phyloP scores from a whole-genome alignment of 2,113 vertebrate species.

The Zosterops pallidus region DNA sequence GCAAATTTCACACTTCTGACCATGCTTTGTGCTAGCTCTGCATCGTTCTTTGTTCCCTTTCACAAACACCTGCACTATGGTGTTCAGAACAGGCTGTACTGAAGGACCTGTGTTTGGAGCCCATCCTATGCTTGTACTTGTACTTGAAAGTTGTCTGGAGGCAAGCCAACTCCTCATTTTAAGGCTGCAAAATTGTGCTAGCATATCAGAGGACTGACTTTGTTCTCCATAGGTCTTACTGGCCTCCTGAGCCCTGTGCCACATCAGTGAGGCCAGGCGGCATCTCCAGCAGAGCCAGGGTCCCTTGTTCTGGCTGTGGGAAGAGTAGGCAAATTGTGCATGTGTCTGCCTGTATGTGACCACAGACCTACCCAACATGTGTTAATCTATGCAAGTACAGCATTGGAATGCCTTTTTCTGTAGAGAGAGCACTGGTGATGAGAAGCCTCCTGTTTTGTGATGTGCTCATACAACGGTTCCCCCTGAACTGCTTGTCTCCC shows the following conservation, averaged over 20 bases:
- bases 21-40: background rate
- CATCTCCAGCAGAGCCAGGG: background rate
- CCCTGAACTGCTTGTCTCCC: background rate
- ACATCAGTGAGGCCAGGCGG: background rate
- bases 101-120: slow-evolving; percentile 6
- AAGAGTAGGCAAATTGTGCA: background rate
- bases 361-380: background rate
- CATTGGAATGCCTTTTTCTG: background rate
- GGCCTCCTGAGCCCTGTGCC: background rate
- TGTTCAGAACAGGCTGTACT: slow-evolving; percentile 38
- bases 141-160: background rate
- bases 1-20: background rate
- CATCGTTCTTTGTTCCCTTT: background rate
- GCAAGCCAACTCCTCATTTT: background rate
- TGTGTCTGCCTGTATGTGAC: background rate
- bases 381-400: background rate
- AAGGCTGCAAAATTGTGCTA: slow-evolving; percentile 5
- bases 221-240: background rate
- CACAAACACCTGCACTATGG: background rate
- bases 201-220: background rate
- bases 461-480: background rate
- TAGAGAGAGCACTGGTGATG: background rate
- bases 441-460: background rate
- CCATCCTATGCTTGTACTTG: background rate
- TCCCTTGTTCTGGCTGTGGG: background rate